A percentile compares a stretch with the other conserved stretches of the same genome.
phyloP scores from a whole-genome alignment of 1,140 invertebrate genomes.

The Triops longicaudatus region DNA sequence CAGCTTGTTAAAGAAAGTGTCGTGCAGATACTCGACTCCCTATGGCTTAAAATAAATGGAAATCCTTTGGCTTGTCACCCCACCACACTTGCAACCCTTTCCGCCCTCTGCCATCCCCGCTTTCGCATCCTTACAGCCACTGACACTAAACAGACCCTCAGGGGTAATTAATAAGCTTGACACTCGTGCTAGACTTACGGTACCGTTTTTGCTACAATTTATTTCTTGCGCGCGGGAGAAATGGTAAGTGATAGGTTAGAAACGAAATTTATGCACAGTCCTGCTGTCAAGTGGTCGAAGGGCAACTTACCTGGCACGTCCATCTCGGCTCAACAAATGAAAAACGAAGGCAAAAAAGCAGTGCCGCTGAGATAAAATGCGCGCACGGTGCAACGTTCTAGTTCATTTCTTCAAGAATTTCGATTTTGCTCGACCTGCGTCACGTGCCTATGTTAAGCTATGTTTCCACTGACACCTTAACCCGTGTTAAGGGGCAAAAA shows the following conservation, averaged over 20 bases:
- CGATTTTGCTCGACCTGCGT: too few species aligned
- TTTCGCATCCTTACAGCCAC: neutral
- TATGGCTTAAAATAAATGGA: slow-evolving; percentile 1
- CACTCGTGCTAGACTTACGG: neutral
- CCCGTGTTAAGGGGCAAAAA: too few species aligned
- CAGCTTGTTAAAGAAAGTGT: slow-evolving; percentile 5
- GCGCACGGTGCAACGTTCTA: too few species aligned
- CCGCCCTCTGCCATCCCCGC: neutral
- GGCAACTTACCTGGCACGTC: neutral
- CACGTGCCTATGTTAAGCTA: too few species aligned
- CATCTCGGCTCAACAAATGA: neutral
- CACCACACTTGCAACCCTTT: too few species aligned
- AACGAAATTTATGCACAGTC: neutral
- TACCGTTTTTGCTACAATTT: neutral
- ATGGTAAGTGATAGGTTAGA: too few species aligned
- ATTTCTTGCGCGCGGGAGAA: too few species aligned
- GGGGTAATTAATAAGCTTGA: slow-evolving; percentile 5
- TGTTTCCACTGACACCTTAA: too few species aligned
- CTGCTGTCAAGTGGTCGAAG: neutral
- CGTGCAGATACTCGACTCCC: neutral
- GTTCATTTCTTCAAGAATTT: too few species aligned
- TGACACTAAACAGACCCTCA: neutral
- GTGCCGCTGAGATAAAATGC: neutral
- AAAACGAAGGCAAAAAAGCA: neutral
- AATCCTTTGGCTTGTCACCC: neutral